Conservation (phyloP, 2,888 invertebrate genomes). For the Dolichomitus sp. region DNA sequence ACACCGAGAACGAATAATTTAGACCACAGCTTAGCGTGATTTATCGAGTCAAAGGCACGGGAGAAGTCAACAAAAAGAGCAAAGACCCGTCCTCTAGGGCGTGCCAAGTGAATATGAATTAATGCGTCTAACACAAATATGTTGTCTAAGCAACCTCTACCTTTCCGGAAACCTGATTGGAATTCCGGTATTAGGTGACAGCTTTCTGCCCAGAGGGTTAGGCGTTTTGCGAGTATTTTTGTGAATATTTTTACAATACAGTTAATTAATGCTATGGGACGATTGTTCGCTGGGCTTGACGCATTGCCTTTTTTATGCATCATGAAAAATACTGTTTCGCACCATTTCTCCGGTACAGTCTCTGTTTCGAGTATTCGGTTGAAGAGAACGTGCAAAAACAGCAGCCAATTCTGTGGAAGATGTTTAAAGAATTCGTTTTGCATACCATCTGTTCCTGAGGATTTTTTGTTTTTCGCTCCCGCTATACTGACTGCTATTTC, state of each 20-base stretch:
- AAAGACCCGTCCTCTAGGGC: background rate
- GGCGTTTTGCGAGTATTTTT: background rate
- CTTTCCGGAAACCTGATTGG: conserved; percentile 10
- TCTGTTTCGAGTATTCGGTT: background rate
- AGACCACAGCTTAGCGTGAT: background rate
- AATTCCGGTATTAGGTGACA: background rate
- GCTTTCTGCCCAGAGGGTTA: background rate
- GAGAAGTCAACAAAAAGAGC: conserved; percentile 4
- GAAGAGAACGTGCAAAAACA: background rate
- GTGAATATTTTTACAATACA: background rate
- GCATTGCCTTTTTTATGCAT: background rate
- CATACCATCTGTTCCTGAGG: background rate
- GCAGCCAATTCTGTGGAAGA: background rate
- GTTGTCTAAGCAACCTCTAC: background rate
- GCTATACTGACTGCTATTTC: background rate
- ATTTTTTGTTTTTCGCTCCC: conserved; percentile 1
- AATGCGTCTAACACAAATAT: background rate
- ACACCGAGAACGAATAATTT: background rate
- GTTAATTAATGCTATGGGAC: background rate
- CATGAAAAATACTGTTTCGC: background rate
- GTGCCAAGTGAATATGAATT: background rate
- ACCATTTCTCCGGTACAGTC: background rate
- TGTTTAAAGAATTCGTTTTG: background rate
- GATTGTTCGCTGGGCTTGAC: background rate
- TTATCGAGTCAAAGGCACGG: conserved; percentile 9